Evolutionary conservation across 92 coral and sea anemone species (phyloP).

Genomic region (Palythoa heliodiscus): DNA sequence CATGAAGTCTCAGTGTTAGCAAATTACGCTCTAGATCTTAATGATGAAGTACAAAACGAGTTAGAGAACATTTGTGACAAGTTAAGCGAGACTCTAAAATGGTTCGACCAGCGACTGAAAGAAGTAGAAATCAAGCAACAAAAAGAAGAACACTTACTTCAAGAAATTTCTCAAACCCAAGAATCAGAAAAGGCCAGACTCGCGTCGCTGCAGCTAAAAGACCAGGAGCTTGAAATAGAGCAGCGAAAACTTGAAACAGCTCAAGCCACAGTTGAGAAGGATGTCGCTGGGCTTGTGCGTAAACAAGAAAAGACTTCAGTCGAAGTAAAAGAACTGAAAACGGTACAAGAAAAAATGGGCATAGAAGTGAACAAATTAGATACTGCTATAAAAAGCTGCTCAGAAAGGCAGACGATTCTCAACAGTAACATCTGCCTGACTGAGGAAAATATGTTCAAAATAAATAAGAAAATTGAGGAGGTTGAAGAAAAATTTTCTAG

Average conservation of each 20-base stretch:
- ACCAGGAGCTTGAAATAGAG: neutral
- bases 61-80: neutral
- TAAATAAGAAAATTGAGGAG: constrained; percentile 4
- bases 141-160: neutral
- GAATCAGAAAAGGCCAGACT: neutral
- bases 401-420: no score
- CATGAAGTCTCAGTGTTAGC: constrained; percentile 57
- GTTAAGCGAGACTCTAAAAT: neutral
- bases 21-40: neutral
- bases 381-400: no score
- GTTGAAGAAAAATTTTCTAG: neutral
- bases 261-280: neutral
- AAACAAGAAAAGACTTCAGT: no score
- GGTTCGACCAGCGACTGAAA: neutral
- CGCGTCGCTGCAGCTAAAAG: neutral
- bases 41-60: neutral
- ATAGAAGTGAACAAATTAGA: no score
- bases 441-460: no score
- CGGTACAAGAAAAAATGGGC: neutral
- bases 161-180: neutral
- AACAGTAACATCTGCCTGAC: no score
- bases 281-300: neutral
- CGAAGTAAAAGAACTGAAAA: neutral
- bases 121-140: constrained; percentile 5
- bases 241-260: neutral